These are phyloP conservation scores for Tenthredo amoena DNA, from an alignment of 2,888 invertebrate genomes.

Conservation along the genomic window DNA sequence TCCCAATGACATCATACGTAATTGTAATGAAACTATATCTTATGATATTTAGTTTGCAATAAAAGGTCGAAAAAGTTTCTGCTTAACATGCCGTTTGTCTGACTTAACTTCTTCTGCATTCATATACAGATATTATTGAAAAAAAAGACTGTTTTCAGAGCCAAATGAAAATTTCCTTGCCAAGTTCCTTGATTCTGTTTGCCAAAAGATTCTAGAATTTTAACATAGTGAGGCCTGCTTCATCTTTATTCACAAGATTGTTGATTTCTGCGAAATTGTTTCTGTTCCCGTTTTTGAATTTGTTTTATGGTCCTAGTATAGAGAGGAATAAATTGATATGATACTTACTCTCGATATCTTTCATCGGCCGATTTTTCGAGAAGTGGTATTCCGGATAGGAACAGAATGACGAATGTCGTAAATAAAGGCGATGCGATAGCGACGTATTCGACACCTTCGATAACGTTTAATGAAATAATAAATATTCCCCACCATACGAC, in stretches of 20 bases:
- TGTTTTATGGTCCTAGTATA: neutral
- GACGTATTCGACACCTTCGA: constrained; percentile 92
- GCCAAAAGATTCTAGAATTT: neutral
- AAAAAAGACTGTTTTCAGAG: neutral
- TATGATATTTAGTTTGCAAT: neutral
- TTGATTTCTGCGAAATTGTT: neutral
- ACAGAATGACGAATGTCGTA: constrained; percentile 91
- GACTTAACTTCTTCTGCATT: neutral
- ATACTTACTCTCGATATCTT: constrained; percentile 89
- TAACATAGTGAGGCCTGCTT: neutral
- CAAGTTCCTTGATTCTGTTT: neutral
- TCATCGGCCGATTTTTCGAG: constrained; percentile 93
- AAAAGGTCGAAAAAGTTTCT: neutral
- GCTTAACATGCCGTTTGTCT: neutral
- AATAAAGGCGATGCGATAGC: constrained; percentile 93
- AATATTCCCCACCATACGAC: constrained; percentile 97
- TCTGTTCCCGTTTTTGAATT: neutral
- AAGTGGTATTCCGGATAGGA: constrained; percentile 94
- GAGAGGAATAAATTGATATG: neutral
- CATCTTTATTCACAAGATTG: neutral
- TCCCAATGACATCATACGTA: too few species aligned
- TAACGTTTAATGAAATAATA: constrained; percentile 91
- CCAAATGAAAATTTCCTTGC: constrained; percentile 36
- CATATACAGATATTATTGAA: neutral
- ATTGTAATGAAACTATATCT: neutral